These are phyloP conservation scores for Trypoxylus dichotomus DNA, from an alignment of 1,140 invertebrate genomes.

Conservation along the genomic window DNA sequence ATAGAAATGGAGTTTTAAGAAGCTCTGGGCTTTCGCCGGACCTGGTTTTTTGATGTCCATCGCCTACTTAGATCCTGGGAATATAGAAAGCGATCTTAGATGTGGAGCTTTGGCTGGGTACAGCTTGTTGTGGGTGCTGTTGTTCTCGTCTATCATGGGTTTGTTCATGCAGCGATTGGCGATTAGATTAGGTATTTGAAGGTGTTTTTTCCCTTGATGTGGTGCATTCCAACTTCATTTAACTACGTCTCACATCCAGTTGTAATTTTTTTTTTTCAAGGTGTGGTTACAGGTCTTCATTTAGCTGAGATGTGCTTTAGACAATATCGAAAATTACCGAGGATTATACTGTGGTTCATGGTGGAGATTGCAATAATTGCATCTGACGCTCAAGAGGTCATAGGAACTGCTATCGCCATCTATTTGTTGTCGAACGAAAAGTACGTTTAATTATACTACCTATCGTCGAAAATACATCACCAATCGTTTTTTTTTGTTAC, in stretches of 20 bases:
- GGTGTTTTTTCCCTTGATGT: conserved; percentile 47
- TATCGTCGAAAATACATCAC: conserved; percentile 67
- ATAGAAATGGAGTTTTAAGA: conserved; percentile 47
- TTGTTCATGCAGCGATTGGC: conserved; percentile 85
- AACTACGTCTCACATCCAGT: conserved; percentile 92
- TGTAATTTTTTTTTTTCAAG: conserved; percentile 87
- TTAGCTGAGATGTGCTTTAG: conserved; percentile 81
- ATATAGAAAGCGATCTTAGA: conserved; percentile 91
- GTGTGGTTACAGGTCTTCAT: conserved; percentile 68
- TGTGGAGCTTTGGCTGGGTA: conserved; percentile 79
- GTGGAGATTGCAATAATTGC: conserved; percentile 93
- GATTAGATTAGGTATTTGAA: conserved; percentile 68
- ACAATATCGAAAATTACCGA: conserved; percentile 77
- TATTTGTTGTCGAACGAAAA: conserved; percentile 83
- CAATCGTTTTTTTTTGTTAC: conserved; percentile 86
- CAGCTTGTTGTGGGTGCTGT: conserved; percentile 86
- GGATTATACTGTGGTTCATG: conserved; percentile 91
- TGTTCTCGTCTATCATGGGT: conserved; percentile 82
- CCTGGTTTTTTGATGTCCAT: conserved; percentile 94
- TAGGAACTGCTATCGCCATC: conserved; percentile 88
- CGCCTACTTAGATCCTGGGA: conserved; percentile 91
- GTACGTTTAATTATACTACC: conserved; percentile 55
- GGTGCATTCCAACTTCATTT: conserved; percentile 78
- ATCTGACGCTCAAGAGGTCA: conserved; percentile 92
- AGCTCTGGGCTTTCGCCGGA: conserved; percentile 92